phyloP scores from a whole-genome alignment of 1,140 invertebrate genomes.

The Zelostemma sp. region DNA sequence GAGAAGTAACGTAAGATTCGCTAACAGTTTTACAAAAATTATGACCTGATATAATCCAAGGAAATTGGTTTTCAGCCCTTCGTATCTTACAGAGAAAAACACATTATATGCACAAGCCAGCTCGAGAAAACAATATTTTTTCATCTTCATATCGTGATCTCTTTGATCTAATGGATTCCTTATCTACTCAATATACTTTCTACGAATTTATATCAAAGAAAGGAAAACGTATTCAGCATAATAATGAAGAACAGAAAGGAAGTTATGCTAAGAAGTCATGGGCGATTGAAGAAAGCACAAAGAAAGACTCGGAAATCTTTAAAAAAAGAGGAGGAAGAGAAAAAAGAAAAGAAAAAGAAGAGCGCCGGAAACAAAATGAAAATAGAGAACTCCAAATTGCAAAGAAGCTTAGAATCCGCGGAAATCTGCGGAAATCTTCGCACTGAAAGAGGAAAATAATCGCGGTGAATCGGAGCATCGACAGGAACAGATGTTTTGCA shows the following conservation, averaged over 20 bases:
- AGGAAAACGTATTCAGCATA: neutral
- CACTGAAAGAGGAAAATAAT: neutral
- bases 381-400: neutral
- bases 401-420: neutral
- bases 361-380: neutral
- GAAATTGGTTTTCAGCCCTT: too few species aligned
- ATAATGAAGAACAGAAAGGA: neutral
- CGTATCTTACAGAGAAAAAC: too few species aligned
- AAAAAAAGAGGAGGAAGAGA: neutral
- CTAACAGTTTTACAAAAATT: too few species aligned
- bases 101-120: too few species aligned
- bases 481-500: conserved; percentile 5
- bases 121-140: too few species aligned
- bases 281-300: neutral
- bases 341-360: neutral
- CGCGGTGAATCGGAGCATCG: too few species aligned
- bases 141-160: too few species aligned
- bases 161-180: neutral
- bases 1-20: too few species aligned
- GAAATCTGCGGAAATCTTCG: neutral
- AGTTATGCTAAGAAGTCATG: neutral
- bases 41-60: too few species aligned
- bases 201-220: neutral
- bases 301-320: neutral
- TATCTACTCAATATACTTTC: neutral